Conservation (phyloP, 2,113 vertebrate genomes). For the Rhynchopsitta pachyrhyncha region DNA sequence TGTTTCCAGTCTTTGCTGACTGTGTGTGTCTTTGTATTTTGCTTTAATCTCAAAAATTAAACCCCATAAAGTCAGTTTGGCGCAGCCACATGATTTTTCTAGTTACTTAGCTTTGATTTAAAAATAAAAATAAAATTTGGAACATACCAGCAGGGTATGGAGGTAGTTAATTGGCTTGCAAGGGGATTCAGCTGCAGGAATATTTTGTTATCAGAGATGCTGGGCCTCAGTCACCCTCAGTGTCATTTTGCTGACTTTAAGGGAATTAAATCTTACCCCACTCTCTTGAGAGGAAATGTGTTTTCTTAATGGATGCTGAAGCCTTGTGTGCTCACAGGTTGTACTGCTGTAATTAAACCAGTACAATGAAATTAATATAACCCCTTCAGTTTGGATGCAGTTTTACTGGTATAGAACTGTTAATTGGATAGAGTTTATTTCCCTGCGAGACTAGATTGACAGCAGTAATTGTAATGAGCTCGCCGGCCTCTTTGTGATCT, state of each 20-base stretch:
- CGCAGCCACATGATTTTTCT: conserved; percentile 42
- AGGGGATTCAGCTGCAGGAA: not conserved
- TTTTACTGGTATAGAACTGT: not conserved
- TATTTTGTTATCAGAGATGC: not conserved
- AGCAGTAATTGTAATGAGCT: not conserved
- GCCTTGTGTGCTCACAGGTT: not conserved
- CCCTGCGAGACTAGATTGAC: not conserved
- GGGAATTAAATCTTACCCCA: not conserved
- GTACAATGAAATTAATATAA: not conserved
- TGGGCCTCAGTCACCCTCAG: not conserved
- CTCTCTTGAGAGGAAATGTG: not conserved
- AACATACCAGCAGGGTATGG: not conserved
- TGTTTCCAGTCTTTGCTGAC: conserved; percentile 66
- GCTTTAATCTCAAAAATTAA: conserved; percentile 65
- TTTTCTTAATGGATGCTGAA: not conserved
- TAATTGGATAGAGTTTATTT: not conserved
- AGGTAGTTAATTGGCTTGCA: conserved; percentile 35
- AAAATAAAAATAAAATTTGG: conserved; percentile 58
- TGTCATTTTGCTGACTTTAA: not conserved
- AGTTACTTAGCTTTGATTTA: conserved; percentile 55
- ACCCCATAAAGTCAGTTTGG: conserved; percentile 54
- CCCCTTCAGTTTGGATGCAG: not conserved
- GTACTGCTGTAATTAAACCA: not conserved
- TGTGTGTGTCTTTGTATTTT: conserved; percentile 65
- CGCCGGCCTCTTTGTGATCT: not conserved